These are phyloP conservation scores for Dendrocincla fuliginosa DNA, from an alignment of 2,797 vertebrate genomes.

Conservation along the genomic window DNA sequence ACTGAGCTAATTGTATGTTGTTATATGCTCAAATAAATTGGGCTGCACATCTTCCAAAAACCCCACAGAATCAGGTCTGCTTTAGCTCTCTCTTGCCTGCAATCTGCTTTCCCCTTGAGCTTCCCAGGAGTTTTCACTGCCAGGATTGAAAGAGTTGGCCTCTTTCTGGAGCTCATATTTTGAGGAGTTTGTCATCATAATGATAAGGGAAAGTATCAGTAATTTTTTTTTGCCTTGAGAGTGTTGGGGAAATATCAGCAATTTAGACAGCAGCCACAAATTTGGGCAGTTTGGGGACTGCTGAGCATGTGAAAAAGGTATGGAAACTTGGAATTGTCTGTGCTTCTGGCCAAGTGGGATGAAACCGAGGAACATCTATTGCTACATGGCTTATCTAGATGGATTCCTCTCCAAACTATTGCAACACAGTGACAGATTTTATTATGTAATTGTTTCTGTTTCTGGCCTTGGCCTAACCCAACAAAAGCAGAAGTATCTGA, in stretches of 20 bases:
- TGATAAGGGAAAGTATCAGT: neutral
- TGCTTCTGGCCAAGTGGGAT: neutral
- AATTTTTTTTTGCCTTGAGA: neutral
- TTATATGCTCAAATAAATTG: neutral
- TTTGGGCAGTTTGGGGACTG: neutral
- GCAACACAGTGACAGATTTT: neutral
- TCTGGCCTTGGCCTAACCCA: neutral
- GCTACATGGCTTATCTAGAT: neutral
- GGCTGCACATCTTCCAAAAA: neutral
- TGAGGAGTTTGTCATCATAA: neutral
- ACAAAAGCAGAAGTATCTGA: conserved; percentile 35
- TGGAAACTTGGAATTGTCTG: neutral
- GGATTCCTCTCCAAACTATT: neutral
- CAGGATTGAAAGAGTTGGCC: neutral
- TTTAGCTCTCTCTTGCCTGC: neutral
- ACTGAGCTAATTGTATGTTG: neutral
- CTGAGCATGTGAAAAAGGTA: neutral
- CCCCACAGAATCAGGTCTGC: neutral
- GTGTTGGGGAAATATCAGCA: neutral
- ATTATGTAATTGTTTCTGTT: conserved; percentile 23
- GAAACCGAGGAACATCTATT: neutral
- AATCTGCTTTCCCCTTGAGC: neutral
- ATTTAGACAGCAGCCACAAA: neutral
- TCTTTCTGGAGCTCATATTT: neutral
- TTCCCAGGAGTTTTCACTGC: neutral